These are phyloP conservation scores for Drosophila monieri DNA, from an alignment of 2,888 invertebrate genomes.

Conservation along the genomic window DNA sequence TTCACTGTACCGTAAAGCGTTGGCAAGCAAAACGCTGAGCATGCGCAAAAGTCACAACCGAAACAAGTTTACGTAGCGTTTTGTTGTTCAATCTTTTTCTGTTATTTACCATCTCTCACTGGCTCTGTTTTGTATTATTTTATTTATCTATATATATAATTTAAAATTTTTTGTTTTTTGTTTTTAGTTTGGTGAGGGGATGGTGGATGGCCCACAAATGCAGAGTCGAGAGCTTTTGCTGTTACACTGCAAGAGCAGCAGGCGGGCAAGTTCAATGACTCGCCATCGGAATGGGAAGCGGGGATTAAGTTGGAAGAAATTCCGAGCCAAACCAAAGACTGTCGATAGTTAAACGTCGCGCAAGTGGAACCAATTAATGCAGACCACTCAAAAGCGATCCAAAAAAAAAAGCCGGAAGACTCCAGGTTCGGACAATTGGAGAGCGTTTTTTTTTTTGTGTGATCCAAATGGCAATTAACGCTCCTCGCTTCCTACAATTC, in stretches of 20 bases:
- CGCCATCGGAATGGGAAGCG: conserved; percentile 14
- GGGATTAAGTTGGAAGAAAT: conserved; percentile 34
- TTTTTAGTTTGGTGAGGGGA: conserved; percentile 22
- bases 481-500: conserved; percentile 51
- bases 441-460: conserved; percentile 13
- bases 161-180: conserved; percentile 12
- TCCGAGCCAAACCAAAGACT: conserved; percentile 41
- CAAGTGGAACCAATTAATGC: conserved; percentile 75
- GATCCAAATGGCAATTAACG: conserved; percentile 48
- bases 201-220: conserved; percentile 45
- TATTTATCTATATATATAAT: conserved; percentile 10
- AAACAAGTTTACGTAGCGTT: conserved; percentile 59
- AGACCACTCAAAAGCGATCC: conserved; percentile 31
- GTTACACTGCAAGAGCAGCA: conserved; percentile 9
- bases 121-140: conserved; percentile 9
- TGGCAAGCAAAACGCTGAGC: conserved; percentile 64
- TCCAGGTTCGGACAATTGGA: conserved; percentile 31
- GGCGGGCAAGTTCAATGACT: conserved; percentile 58
- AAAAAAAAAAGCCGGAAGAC: conserved; percentile 43
- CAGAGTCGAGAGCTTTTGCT: conserved; percentile 34
- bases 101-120: conserved; percentile 25
- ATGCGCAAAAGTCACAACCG: conserved; percentile 69
- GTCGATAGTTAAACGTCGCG: conserved; percentile 62
- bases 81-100: conserved; percentile 40
- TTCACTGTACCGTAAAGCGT: conserved; percentile 77